phyloP scores from a whole-genome alignment of 2,888 invertebrate species.

The Orgyia antiqua region DNA sequence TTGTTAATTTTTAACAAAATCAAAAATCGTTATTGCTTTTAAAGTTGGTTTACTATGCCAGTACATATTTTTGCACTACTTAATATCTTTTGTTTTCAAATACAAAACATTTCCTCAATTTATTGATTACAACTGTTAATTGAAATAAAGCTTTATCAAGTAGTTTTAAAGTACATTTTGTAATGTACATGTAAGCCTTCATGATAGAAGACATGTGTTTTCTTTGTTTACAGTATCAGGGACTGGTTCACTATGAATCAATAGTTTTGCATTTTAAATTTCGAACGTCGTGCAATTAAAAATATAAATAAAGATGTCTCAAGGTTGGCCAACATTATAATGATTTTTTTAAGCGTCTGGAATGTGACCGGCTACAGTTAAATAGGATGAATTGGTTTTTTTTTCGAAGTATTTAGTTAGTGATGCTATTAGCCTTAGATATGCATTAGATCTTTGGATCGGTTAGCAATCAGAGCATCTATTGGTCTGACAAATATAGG shows the following conservation, averaged over 20 bases:
- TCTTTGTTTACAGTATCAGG: slow-evolving; percentile 21
- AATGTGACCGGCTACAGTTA: no score
- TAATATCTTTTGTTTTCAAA: slow-evolving; percentile 18
- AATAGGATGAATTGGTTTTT: no score
- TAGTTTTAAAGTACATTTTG: slow-evolving; percentile 6
- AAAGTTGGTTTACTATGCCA: no score
- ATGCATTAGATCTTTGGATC: no score
- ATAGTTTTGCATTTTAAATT: slow-evolving; percentile 15
- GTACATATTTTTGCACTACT: slow-evolving; percentile 12
- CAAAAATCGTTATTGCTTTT: no score
- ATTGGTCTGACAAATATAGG: no score
- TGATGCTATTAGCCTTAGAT: no score
- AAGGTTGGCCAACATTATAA: not conserved
- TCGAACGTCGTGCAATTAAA: slow-evolving; percentile 12
- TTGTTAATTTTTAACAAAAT: no score
- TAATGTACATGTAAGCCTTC: slow-evolving; percentile 12
- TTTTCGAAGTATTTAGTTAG: no score
- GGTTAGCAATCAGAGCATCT: no score
- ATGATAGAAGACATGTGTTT: slow-evolving; percentile 18
- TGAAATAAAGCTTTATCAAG: not conserved
- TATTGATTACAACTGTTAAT: slow-evolving; percentile 1
- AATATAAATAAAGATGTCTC: not conserved
- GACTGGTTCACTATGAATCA: slow-evolving; percentile 11
- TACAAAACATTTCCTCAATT: slow-evolving; percentile 22
- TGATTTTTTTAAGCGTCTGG: no score